Evolutionary conservation across 2,113 vertebrate species (phyloP), one percentile per base, ranked within the genome.

Genomic region (Amphilophus citrinellus): DNA sequence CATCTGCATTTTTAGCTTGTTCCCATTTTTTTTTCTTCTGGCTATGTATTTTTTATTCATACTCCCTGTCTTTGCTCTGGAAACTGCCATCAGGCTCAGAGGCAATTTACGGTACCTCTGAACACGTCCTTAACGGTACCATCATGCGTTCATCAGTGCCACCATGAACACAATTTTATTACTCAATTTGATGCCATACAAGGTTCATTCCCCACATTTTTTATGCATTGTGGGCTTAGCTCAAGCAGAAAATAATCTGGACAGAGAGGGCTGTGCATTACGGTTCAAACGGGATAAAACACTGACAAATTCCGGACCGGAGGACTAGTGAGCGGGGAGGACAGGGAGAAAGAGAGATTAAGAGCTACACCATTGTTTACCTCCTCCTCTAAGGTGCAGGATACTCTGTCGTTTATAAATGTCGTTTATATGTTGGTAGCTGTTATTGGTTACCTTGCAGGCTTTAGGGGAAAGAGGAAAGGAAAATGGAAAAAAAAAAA

Each of bases 351-450:
- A 92, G 93, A 90, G 92, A 93, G 94, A 95, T 94, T 89, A 94
- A 93, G 92, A 92, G 92, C 91, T 92, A 90, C 89, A 84, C 82
- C 89, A 76, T 91, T 93, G 91, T 94, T 93, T 94, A 93, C 92
- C 92, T 89, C 87, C 87, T 90, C 89, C 91, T 92, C 92, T 61
- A 82, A 93, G 93, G 92, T 90, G 89, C 85, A 89, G 93, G 90
- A 84, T 87, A 87, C 82, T 91, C 84, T 93, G 94, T 92, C 93
- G 85, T 93, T 94, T 92, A 94, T 94, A 94, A 94, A 95, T 94
- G 37, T 39, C 37, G 37, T 39, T 39, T 39, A 37, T 37, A 37
- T 37, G 94, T 94, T 89, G 85, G 13, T 80, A 61, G 84, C 88
- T 88, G 84, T 95, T 94, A 95, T 95, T 94, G 93, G 88, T 88